Base-by-base conservation (phyloP, 2,797 vertebrate genomes). In the Gastrophryne carolinensis region DNA sequence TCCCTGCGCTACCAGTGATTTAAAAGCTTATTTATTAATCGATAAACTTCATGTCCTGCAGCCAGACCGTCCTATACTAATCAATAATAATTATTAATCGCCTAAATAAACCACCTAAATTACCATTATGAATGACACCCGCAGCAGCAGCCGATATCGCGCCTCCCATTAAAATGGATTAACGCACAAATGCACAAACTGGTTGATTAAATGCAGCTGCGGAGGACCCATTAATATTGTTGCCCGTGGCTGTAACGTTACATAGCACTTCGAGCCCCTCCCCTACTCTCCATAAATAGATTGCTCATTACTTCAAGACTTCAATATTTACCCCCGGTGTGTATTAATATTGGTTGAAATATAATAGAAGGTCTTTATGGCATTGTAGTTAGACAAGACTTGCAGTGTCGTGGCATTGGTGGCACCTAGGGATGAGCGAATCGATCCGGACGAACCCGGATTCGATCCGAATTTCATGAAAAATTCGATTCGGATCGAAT, bases 51-150 rank as follows among this genome's bases (percentile, higher is more conserved):
- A 62, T 69, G 58, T 41, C 74, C 66, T 34, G 13, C 58, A 63
- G 74, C 50, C 32, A 54, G 71, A 35, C 66, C 63, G 26, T 8
- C 12, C 30, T 34, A 23, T 24, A 70, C 35, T 41, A 49, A 77
- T 77, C 74, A 71, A 77, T 77, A 69, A 54, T 64, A 56, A 69
- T 70, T 77, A 77, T 77, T 56, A 77, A 63, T 63, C 41, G 65
- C 41, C 74, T 44, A 70, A 64, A 77, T 49, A 17, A 15, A 58
- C 27, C 5, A 11, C 27, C 49, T 21, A 64, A 71, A 71, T 76
- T 27, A 64, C 13, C 10, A 13, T 76, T 76, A 77, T 61, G 24
- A 57, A 77, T 70, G 49, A 35, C 58, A 64, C 13, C 56, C 7
- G n/a, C 26, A 49, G 58, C 15, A 30, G 39, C 23, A 29, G 19